Percentiles rank a stretch among this genome's conserved stretches.
Evolutionary conservation across 2,113 vertebrate genomes (phyloP).

Genomic region (Capricornis sumatraensis): DNA sequence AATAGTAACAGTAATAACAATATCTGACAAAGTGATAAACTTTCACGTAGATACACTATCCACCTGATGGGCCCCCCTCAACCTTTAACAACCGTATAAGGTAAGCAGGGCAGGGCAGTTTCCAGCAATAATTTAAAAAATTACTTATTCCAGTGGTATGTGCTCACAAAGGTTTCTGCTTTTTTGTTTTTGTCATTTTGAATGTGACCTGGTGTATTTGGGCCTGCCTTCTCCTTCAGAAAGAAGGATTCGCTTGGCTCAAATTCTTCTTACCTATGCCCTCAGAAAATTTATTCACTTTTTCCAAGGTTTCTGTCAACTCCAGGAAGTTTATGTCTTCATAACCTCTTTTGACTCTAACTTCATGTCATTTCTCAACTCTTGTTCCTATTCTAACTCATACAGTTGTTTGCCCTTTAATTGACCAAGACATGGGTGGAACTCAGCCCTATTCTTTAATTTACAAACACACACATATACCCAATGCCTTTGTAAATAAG

Average conservation of each 20-base stretch:
- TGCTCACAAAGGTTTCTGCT: not conserved
- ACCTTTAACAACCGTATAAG: not conserved
- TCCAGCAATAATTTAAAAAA: not conserved
- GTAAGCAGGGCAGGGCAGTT: not conserved
- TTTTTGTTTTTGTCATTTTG: not conserved
- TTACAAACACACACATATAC: not conserved
- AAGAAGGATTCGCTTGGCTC: not conserved
- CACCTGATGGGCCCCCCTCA: not conserved
- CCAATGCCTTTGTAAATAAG: not conserved
- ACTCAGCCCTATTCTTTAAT: not conserved
- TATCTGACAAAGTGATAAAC: not conserved
- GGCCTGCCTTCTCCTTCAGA: not conserved
- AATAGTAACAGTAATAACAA: not conserved
- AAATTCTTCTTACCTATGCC: not conserved
- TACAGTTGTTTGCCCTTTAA: not conserved
- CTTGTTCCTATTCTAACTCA: not conserved
- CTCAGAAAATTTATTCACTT: not conserved
- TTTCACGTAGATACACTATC: not conserved
- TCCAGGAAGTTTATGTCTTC: not conserved
- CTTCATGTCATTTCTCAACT: not conserved
- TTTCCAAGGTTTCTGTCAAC: not conserved
- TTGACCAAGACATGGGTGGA: not conserved
- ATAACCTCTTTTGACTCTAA: not conserved
- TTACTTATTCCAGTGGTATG: not conserved
- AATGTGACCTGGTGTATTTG: not conserved